Evolutionary conservation across 2,113 vertebrate genomes (phyloP).

Genomic region (Notarius lentiginosus): DNA sequence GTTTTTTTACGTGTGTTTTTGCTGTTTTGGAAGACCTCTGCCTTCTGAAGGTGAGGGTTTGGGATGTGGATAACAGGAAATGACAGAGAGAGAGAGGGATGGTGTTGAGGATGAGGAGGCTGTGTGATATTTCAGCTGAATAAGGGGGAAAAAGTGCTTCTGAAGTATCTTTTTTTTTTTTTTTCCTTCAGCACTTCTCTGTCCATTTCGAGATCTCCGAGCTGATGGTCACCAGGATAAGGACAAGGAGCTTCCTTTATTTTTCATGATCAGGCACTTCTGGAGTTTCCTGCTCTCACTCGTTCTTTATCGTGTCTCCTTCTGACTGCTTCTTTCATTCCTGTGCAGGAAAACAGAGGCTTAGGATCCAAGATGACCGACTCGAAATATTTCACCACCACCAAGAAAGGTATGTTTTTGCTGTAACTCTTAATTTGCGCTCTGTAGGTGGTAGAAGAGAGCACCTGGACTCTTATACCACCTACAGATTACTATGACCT

Average conservation of each 20-base stretch:
- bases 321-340: constrained; percentile 13
- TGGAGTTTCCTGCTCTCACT: constrained; percentile 62
- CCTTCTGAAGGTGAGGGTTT: background rate
- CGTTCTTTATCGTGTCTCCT: constrained; percentile 14
- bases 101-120: background rate
- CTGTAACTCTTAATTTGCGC: background rate
- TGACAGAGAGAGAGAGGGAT: background rate
- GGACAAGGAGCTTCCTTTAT: constrained; percentile 62
- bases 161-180: constrained; percentile 22
- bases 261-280: constrained; percentile 66
- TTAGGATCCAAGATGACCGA: constrained; percentile 92
- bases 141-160: background rate
- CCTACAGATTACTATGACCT: too few relatives aligned
- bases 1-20: background rate
- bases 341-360: constrained; percentile 73
- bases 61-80: constrained; percentile 54
- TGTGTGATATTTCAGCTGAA: constrained; percentile 45
- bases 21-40: background rate
- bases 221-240: constrained; percentile 43
- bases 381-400: constrained; percentile 99
- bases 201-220: constrained; percentile 37
- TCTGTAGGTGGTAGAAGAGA: too few relatives aligned
- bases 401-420: constrained; percentile 89
- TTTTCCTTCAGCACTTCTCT: background rate
- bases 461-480: too few relatives aligned